These are phyloP conservation scores for Epinotia nisella DNA, from an alignment of 2,888 invertebrate genomes.

Conservation along the genomic window DNA sequence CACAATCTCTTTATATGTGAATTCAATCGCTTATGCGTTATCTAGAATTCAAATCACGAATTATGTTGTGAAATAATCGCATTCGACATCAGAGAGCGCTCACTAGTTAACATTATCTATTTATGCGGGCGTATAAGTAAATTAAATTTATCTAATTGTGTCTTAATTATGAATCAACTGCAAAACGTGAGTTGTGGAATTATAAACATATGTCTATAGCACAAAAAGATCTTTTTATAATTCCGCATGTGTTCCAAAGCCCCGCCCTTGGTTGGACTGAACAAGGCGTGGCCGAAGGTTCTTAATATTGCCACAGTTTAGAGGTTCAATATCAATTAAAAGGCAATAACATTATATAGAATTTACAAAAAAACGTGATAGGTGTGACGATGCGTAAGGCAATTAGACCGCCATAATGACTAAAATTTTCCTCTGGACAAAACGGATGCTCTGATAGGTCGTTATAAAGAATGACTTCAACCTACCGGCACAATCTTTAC, in stretches of 20 bases:
- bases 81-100: conserved; percentile 47
- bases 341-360: conserved; percentile 11
- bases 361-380: conserved; percentile 13
- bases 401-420: conserved; percentile 35
- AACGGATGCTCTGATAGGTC: conserved; percentile 25
- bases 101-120: conserved; percentile 51
- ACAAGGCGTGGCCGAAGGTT: conserved; percentile 30
- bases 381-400: conserved; percentile 8
- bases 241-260: conserved; percentile 25
- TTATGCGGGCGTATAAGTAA: conserved; percentile 30
- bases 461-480: background rate
- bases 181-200: conserved; percentile 9
- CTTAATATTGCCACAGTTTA: conserved; percentile 16
- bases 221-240: conserved; percentile 19
- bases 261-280: conserved; percentile 32
- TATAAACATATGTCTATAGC: conserved; percentile 8
- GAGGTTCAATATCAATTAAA: conserved; percentile 31
- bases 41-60: conserved; percentile 57
- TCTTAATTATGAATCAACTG: conserved; percentile 2
- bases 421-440: conserved; percentile 27
- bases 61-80: conserved; percentile 54
- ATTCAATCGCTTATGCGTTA: conserved; percentile 55
- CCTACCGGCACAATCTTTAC: conserved; percentile 26
- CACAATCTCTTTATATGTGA: background rate
- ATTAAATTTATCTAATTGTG: conserved; percentile 3